Evolutionary conservation across 2,888 invertebrate species (phyloP).

Genomic region (Pachycephus smyrnensis): DNA sequence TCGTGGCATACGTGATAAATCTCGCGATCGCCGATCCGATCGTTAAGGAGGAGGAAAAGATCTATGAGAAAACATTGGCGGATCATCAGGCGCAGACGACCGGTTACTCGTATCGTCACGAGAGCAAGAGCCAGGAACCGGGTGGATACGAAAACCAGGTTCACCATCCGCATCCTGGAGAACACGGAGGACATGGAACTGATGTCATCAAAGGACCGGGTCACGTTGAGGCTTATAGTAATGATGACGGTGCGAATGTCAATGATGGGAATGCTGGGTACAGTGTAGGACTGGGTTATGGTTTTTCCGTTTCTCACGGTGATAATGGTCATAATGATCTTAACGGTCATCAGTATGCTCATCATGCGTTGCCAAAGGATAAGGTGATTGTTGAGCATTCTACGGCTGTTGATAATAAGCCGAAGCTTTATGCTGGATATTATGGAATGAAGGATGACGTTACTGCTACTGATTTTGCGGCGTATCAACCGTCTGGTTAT

Average conservation of each 20-base stretch:
- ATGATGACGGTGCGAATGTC: neutral
- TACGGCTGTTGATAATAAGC: neutral
- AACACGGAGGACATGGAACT: neutral
- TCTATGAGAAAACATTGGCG: neutral
- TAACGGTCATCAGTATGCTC: neutral
- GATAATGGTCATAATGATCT: neutral
- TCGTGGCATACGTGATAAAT: neutral
- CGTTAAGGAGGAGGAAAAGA: constrained; percentile 2
- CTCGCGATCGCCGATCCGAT: neutral
- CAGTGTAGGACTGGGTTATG: neutral
- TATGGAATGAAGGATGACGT: neutral
- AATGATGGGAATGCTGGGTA: neutral
- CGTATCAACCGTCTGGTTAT: neutral
- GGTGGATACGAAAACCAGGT: constrained; percentile 9
- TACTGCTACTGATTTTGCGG: neutral
- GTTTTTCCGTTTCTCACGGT: neutral
- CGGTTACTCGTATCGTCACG: constrained; percentile 11
- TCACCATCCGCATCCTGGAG: neutral
- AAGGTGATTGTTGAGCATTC: neutral
- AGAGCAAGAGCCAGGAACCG: constrained; percentile 10
- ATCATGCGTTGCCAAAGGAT: neutral
- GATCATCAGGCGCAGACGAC: constrained; percentile 14
- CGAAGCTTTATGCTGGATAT: neutral
- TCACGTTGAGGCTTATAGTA: neutral
- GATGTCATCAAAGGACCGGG: neutral